A percentile compares a stretch with the other conserved stretches of the same genome.
These are phyloP conservation scores for Agrochola litura DNA, from an alignment of 2,888 invertebrate genomes.

Conservation along the genomic window DNA sequence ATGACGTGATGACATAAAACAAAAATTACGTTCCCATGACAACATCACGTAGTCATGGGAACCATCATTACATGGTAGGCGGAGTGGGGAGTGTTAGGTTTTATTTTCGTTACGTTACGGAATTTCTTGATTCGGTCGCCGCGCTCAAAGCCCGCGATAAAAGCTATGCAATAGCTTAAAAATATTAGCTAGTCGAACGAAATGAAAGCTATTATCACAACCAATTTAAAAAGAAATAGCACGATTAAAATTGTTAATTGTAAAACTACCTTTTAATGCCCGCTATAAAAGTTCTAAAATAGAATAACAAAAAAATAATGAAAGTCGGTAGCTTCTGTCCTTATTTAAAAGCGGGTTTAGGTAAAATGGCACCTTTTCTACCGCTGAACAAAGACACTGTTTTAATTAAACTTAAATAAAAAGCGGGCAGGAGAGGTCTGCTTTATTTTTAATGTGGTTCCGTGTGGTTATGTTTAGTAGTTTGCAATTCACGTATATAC, in stretches of 20 bases:
- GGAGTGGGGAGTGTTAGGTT: too few relatives aligned
- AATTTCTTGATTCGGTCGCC: too few relatives aligned
- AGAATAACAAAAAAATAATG: constrained; percentile 15
- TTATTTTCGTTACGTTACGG: too few relatives aligned
- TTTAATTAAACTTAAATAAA: constrained; percentile 77
- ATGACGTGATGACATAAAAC: too few relatives aligned
- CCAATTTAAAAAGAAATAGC: too few relatives aligned
- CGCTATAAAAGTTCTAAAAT: background rate
- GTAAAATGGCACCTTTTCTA: constrained; percentile 62
- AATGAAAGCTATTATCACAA: too few relatives aligned
- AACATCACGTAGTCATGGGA: too few relatives aligned
- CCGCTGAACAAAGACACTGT: constrained; percentile 72
- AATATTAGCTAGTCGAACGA: too few relatives aligned
- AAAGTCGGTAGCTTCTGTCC: constrained; percentile 31
- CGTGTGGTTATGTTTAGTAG: background rate
- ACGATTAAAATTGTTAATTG: background rate
- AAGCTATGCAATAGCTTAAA: too few relatives aligned
- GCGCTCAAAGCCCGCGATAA: too few relatives aligned
- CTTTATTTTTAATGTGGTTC: constrained; percentile 31
- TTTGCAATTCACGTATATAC: background rate
- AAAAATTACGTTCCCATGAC: too few relatives aligned
- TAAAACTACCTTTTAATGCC: constrained; percentile 5
- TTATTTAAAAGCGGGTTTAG: constrained; percentile 40
- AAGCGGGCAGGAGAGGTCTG: constrained; percentile 46
- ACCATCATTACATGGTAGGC: too few relatives aligned